These are phyloP conservation scores for Anniella stebbinsi DNA, from an alignment of 2,797 vertebrate genomes.

Conservation along the genomic window DNA sequence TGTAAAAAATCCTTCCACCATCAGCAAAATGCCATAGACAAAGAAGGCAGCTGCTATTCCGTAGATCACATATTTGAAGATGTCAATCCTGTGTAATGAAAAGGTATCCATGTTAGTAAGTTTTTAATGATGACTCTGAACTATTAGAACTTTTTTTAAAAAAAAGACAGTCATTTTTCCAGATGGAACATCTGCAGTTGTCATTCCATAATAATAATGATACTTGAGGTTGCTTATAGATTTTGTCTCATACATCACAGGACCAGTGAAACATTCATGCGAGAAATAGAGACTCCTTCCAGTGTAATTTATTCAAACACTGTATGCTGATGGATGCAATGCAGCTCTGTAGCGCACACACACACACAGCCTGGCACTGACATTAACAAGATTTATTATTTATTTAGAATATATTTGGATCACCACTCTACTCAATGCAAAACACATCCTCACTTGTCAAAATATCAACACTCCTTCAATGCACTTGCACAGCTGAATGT, in stretches of 20 bases:
- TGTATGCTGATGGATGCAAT: not conserved
- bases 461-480: not conserved
- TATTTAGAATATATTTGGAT: too few species aligned
- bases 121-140: constrained; percentile 44
- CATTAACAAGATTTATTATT: not conserved
- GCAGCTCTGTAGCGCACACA: not conserved
- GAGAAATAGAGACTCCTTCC: not conserved
- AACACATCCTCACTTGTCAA: not conserved
- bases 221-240: not conserved
- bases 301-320: not conserved
- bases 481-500: not conserved
- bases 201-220: constrained; percentile 23
- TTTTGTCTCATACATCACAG: not conserved
- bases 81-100: constrained; percentile 90
- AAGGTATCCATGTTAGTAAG: constrained; percentile 48
- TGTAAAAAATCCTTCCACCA: constrained; percentile 99
- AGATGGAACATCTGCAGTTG: not conserved
- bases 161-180: not conserved
- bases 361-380: not conserved
- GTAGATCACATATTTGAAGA: constrained; percentile 99
- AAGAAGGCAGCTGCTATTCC: constrained; percentile 98
- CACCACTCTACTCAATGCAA: too few species aligned
- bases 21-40: constrained; percentile 97
- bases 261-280: not conserved
- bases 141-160: constrained; percentile 23